These are phyloP conservation scores for Drosophila setosimentum DNA, from an alignment of 2,888 invertebrate species.

Conservation along the genomic window DNA sequence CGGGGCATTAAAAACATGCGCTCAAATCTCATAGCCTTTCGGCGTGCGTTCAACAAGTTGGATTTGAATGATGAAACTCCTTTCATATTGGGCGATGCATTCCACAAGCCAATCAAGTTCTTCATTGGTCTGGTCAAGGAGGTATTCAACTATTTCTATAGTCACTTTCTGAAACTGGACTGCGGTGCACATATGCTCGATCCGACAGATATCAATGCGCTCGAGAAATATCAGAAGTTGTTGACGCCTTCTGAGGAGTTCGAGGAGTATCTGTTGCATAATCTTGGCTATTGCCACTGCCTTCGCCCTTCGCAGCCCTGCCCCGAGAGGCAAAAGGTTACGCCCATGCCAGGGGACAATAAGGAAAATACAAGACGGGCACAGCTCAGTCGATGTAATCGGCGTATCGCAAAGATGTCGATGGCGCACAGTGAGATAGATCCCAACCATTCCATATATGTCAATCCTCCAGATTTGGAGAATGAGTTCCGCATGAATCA, in stretches of 20 bases:
- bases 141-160: conserved; percentile 75
- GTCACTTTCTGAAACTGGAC: conserved; percentile 60
- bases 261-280: conserved; percentile 70
- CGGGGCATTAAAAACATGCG: conserved; percentile 52
- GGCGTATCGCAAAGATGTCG: conserved; percentile 33
- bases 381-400: conserved; percentile 38
- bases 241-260: conserved; percentile 72
- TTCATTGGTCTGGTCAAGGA: conserved; percentile 74
- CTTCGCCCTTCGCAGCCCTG: conserved; percentile 42
- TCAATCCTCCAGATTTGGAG: neutral
- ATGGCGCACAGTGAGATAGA: neutral
- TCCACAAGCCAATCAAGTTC: conserved; percentile 77
- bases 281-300: conserved; percentile 76
- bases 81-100: conserved; percentile 72
- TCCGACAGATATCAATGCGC: conserved; percentile 54
- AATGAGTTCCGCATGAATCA: conserved; percentile 39
- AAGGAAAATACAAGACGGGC: conserved; percentile 29
- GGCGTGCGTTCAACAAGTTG: conserved; percentile 49
- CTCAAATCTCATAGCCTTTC: conserved; percentile 53
- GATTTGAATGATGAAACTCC: conserved; percentile 51
- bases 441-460: neutral
- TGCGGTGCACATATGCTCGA: conserved; percentile 66
- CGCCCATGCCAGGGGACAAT: fast-evolving
- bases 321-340: neutral
- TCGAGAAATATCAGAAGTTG: conserved; percentile 66